Percentiles rank a stretch among this genome's conserved stretches.
phyloP scores from a whole-genome alignment of 2,888 invertebrate species.

The Acheta domesticus region DNA sequence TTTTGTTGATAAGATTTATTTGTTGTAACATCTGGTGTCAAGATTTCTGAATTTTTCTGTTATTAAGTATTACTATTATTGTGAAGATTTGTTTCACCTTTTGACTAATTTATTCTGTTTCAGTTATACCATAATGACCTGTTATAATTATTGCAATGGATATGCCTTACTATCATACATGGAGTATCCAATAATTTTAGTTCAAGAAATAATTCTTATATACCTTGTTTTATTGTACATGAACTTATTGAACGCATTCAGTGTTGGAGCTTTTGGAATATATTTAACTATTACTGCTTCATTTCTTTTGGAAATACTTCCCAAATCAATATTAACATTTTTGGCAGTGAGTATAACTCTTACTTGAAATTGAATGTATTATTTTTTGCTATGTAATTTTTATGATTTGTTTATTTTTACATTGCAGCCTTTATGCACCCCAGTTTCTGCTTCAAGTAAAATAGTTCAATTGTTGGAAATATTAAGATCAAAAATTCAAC shows the following conservation, averaged over 20 bases:
- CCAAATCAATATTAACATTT: conserved; percentile 53
- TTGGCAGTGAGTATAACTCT: conserved; percentile 59
- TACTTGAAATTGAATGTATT: neutral
- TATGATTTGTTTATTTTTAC: conserved; percentile 19
- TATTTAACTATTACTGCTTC: conserved; percentile 50
- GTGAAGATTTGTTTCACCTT: no score
- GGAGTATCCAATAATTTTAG: conserved; percentile 77
- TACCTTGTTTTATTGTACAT: conserved; percentile 68
- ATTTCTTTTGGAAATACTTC: conserved; percentile 52
- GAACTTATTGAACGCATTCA: conserved; percentile 51
- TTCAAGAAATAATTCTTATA: conserved; percentile 71
- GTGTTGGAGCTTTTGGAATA: conserved; percentile 44
- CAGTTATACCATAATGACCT: conserved; percentile 76
- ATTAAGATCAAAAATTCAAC: conserved; percentile 66
- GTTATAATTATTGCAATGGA: conserved; percentile 72
- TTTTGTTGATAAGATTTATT: no score
- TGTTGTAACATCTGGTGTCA: no score
- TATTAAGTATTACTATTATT: no score
- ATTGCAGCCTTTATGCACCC: conserved; percentile 69
- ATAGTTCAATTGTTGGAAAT: conserved; percentile 74
- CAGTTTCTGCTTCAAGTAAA: conserved; percentile 80
- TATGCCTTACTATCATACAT: conserved; percentile 74
- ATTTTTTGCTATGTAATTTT: neutral
- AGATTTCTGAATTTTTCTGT: no score
- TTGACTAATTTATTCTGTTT: conserved; percentile 44